Evolutionary conservation across 2,888 invertebrate species (phyloP).

Genomic region (Rotaria magnacalcarata): DNA sequence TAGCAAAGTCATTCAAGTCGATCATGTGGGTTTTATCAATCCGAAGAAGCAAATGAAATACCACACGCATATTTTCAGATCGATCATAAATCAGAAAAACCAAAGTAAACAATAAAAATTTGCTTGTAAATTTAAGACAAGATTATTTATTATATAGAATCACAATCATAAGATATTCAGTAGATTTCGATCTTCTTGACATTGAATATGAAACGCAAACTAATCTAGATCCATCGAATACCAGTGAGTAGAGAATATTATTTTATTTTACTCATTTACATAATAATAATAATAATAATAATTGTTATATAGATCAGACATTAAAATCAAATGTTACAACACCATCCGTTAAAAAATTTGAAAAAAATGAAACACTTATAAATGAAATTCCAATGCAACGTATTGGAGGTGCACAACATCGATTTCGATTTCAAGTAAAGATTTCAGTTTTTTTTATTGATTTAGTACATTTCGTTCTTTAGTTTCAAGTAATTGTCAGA

Average conservation of each 20-base stretch:
- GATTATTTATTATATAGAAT: background rate
- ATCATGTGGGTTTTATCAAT: background rate
- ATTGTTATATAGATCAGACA: background rate
- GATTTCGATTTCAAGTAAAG: background rate
- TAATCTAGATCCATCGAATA: background rate
- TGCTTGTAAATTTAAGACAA: background rate
- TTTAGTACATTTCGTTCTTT: constrained; percentile 49
- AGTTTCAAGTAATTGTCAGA: constrained; percentile 75
- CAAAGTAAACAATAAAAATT: background rate
- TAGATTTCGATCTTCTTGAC: constrained; percentile 49
- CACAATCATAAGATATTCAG: constrained; percentile 43
- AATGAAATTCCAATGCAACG: constrained; percentile 38
- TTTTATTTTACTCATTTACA: background rate
- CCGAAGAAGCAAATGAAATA: background rate
- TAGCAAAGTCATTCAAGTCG: constrained; percentile 19
- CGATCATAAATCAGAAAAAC: background rate
- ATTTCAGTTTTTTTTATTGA: background rate
- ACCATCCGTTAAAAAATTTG: background rate
- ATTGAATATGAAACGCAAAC: constrained; percentile 47
- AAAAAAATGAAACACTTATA: constrained; percentile 38
- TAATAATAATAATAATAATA: too few relatives aligned
- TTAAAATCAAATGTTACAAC: background rate
- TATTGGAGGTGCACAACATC: background rate
- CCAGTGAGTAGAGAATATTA: background rate
- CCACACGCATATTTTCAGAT: background rate